Percentiles rank a stretch among this genome's conserved stretches.
These are phyloP conservation scores for Siderastrea radians DNA, from an alignment of 92 coral and sea anemone genomes.

Conservation along the genomic window DNA sequence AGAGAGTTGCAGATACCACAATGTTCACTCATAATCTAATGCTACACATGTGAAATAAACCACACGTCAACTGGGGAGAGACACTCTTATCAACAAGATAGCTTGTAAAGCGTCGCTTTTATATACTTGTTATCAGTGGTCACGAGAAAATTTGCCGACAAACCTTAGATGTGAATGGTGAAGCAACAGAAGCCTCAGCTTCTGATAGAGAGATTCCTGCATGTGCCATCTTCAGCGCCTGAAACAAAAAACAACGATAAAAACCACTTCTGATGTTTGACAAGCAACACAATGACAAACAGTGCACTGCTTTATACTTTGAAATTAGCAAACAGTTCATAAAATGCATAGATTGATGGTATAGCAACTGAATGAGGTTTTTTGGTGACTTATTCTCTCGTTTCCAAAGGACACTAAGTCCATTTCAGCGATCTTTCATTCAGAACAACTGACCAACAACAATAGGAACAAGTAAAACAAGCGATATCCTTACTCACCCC, in stretches of 20 bases:
- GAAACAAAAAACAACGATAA: neutral
- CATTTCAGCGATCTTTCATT: too few species aligned
- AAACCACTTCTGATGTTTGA: neutral
- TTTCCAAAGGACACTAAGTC: too few species aligned
- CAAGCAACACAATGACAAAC: neutral
- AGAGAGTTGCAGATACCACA: too few species aligned
- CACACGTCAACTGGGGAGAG: too few species aligned
- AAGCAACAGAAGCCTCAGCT: slow-evolving; percentile 93
- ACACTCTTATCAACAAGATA: neutral
- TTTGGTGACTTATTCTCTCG: too few species aligned
- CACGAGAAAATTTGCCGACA: neutral
- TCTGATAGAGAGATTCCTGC: slow-evolving; percentile 86
- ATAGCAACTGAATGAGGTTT: too few species aligned
- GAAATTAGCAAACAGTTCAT: too few species aligned
- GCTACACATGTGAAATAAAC: too few species aligned
- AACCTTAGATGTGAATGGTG: slow-evolving; percentile 93
- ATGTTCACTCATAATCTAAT: too few species aligned
- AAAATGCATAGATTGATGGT: too few species aligned
- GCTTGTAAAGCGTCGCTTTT: neutral
- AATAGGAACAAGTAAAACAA: neutral
- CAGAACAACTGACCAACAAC: neutral
- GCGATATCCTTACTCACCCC: slow-evolving; percentile 62
- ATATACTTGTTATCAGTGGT: neutral
- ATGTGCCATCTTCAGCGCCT: slow-evolving; percentile 92
- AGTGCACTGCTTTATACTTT: too few species aligned